These are phyloP conservation scores for Dolomedes plantarius DNA, from an alignment of 2,888 invertebrate genomes.

Conservation along the genomic window DNA sequence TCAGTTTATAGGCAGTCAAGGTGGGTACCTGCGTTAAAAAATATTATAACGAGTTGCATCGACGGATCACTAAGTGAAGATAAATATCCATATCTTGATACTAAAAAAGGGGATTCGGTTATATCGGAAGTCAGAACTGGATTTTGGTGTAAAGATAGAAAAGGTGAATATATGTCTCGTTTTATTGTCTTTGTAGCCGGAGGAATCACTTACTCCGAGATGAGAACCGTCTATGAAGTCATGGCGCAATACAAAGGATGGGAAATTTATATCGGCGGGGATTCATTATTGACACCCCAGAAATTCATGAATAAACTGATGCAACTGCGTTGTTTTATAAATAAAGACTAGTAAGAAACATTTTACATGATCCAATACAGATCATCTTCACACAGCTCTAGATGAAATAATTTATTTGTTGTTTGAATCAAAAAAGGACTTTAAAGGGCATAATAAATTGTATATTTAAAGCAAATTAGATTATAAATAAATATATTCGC, in stretches of 20 bases:
- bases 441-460: too few species aligned
- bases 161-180: slow-evolving; percentile 91
- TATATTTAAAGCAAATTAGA: too few species aligned
- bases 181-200: slow-evolving; percentile 95
- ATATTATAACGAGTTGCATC: slow-evolving; percentile 87
- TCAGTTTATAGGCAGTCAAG: slow-evolving; percentile 99
- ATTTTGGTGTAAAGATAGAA: slow-evolving; percentile 42
- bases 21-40: slow-evolving; percentile 98
- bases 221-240: slow-evolving; percentile 98
- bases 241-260: slow-evolving; percentile 95
- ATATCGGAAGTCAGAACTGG: neutral
- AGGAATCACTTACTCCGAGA: slow-evolving; percentile 96
- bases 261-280: slow-evolving; percentile 92
- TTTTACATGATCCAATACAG: too few species aligned
- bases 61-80: slow-evolving; percentile 30
- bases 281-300: slow-evolving; percentile 35
- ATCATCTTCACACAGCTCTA: too few species aligned
- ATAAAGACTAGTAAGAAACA: too few species aligned
- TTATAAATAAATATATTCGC: too few species aligned
- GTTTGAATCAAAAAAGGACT: too few species aligned
- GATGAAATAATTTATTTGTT: too few species aligned
- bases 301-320: slow-evolving; percentile 32
- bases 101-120: neutral
- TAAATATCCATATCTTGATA: slow-evolving; percentile 37
- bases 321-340: slow-evolving; percentile 15